A percentile compares a stretch with the other conserved stretches of the same genome.
Conservation (phyloP, 2,888 invertebrate species). For the Eubasilissa splendida region DNA sequence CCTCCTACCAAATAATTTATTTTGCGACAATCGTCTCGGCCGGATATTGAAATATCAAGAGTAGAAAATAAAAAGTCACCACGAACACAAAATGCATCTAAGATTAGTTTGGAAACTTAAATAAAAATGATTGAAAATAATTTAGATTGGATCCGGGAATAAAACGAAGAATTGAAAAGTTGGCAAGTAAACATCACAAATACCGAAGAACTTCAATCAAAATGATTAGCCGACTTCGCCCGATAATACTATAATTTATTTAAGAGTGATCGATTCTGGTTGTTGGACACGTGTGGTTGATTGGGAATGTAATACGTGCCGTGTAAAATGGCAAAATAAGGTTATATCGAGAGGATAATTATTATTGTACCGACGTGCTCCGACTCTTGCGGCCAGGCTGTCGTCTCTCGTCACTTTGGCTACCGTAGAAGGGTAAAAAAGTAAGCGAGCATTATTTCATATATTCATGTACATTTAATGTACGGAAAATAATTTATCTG, state of each 20-base stretch:
- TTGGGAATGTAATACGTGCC: conserved; percentile 26
- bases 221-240: too few relatives aligned
- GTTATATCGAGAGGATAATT: not conserved
- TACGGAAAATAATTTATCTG: not conserved
- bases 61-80: too few relatives aligned
- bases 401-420: not conserved
- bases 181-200: too few relatives aligned
- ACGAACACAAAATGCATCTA: too few relatives aligned
- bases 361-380: not conserved
- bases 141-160: too few relatives aligned
- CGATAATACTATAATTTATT: not conserved
- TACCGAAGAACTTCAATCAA: too few relatives aligned
- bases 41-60: too few relatives aligned
- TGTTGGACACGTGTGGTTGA: conserved; percentile 4
- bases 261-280: conserved; percentile 12
- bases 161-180: too few relatives aligned
- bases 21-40: too few relatives aligned
- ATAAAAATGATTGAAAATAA: too few relatives aligned
- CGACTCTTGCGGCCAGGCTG: not conserved
- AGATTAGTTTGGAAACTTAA: too few relatives aligned
- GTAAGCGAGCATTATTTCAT: not conserved
- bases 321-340: conserved; percentile 6
- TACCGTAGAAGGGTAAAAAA: not conserved
- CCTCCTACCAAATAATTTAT: too few relatives aligned
- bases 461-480: not conserved